Evolutionary conservation across 2,113 vertebrate species (phyloP), one percentile per base, ranked within the genome.

Genomic region (Laterallus jamaicensis): DNA sequence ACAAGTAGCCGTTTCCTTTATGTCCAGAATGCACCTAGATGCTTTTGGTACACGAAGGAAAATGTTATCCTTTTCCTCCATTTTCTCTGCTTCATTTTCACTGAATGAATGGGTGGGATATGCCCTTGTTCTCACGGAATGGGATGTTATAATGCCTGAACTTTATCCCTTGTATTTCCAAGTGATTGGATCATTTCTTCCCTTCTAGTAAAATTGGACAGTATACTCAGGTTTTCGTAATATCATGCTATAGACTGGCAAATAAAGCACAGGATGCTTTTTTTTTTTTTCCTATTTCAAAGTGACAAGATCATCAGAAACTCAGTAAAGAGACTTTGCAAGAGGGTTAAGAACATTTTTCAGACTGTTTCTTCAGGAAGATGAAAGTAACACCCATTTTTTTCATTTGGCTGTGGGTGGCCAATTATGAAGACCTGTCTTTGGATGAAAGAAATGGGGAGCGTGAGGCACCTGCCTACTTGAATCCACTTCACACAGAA

Each of bases 41-140:
- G 55, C 39, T 81, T 81, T 49, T n/a, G 40, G 35, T 69, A 84
- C 2, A 15, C 35, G 13, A 84, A 82, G 84, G 29, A 21, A 92
- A 89, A 49, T 82, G 75, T 91, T 60, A 69, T 12, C 16, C 21
- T 52, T 85, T 85, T 82, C 32, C 69, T 84, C 35, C 26, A 68
- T 82, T 93, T 92, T 86, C 15, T 76, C 52, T 81, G n/a, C 37
- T 86, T 90, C 68, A 78, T 93, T 93, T 89, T 95, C 31, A 75
- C 32, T 49, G 35, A 82, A 91, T 39, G 42, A 54, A 50, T n/a
- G 29, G 39, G 70, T 93, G 73, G 66, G 64, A 64, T 56, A 92
- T 19, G 16, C 8, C n/a, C n/a, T 25, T 50, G 11, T 77, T 94
- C 67, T 82, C 69, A 86, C 32, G 82, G 68, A 83, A 37, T 26